Evolutionary conservation across 2,113 vertebrate genomes (phyloP).

Genomic region (Leucopsar rothschildi): DNA sequence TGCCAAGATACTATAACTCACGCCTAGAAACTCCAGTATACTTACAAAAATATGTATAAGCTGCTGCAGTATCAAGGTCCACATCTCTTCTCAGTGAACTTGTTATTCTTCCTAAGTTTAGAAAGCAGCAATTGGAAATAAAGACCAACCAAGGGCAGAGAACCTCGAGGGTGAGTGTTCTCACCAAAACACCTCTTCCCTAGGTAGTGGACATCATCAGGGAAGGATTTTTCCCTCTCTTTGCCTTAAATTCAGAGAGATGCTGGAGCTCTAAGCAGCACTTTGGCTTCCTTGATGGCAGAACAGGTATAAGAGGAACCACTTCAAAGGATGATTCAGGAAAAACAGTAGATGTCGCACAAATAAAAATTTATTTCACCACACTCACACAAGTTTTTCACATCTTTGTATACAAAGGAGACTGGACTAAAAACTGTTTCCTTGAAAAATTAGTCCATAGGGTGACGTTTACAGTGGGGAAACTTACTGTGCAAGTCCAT

Average conservation of each 20-base stretch:
- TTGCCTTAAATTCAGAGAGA: not conserved
- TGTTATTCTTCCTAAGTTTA: not conserved
- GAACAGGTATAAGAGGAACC: not conserved
- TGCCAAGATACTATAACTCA: not conserved
- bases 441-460: not conserved
- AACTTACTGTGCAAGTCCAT: not conserved
- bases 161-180: not conserved
- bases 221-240: not conserved
- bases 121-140: not conserved
- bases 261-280: not conserved
- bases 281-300: not conserved
- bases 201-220: not conserved
- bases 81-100: not conserved
- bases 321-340: not conserved
- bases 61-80: not conserved
- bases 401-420: not conserved
- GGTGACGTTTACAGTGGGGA: not conserved
- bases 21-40: not conserved
- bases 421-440: not conserved
- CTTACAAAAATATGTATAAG: not conserved
- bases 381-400: not conserved
- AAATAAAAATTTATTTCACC: conserved; percentile 47
- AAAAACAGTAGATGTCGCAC: not conserved
- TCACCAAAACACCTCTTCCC: not conserved
- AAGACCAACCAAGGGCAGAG: not conserved